Evolutionary conservation across 2,888 invertebrate genomes (phyloP), one percentile per base, ranked within the genome.

Genomic region (Ligdia adustata): DNA sequence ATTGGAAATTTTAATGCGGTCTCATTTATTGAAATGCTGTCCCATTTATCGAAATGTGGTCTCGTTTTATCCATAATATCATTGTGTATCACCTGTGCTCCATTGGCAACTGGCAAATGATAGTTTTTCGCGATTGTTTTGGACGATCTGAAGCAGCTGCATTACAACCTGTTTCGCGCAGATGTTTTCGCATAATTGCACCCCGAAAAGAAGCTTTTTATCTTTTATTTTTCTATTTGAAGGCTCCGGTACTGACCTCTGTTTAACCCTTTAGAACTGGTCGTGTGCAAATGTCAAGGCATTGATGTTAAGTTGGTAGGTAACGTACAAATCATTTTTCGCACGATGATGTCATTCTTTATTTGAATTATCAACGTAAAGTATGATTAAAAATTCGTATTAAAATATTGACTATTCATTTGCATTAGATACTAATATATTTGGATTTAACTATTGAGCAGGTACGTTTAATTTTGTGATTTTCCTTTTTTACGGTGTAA

Each of bases 101-200:
- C n/a, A n/a, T n/a, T 64, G 42, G 61, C 64, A 52, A 60, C 43
- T 45, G 44, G 55, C 52, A 5, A 16, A 16, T 16, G 16, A n/a
- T 22, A 60, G 69, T 77, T 77, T 78, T 81, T 83, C 72, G 79
- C 80, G 75, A 77, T 77, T 75, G 75, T 84, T 84, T 83, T 74
- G 59, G 77, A 57, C 33, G 20, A n/a, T n/a, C 44, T 13, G 78
- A 4, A 20, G 31, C 87, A 86, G 85, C 83, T 82, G 82, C 46
- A 33, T 4, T 28, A 13, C 50, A 52, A 66, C 75, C 79, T 67
- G 66, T 76, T 74, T 57, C 51, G 47, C 57, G 80, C 87, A 87
- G 85, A 85, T 87, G 87, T 64, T 47, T 47, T 49, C 37, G 48
- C 27, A 52, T 47, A 48, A 53, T 57, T 57, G 53, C 49, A 41